These are phyloP conservation scores for Caenorhabditis brenneri DNA, from an alignment of 1,140 invertebrate species.

Conservation along the genomic window DNA sequence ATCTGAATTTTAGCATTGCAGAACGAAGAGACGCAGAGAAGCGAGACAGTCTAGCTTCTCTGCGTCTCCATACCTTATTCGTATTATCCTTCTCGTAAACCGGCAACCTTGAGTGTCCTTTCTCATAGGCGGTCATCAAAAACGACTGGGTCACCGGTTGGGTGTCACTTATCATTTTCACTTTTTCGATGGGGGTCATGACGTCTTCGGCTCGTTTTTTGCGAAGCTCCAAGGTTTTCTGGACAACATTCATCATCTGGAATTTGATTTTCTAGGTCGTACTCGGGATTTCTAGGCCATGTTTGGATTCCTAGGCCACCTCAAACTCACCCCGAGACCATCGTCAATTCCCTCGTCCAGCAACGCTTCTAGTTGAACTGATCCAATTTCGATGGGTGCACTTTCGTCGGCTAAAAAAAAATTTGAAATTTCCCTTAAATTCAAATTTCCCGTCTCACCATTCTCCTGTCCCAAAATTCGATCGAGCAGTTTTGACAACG, in stretches of 20 bases:
- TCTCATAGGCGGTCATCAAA: neutral
- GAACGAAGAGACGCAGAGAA: too few species aligned
- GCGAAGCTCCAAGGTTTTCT: neutral
- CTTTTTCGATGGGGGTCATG: neutral
- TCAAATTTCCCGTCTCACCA: neutral
- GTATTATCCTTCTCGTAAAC: neutral
- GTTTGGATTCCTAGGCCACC: too few species aligned
- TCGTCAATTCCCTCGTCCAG: neutral
- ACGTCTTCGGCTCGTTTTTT: neutral
- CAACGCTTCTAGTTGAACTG: neutral
- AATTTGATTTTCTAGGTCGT: neutral
- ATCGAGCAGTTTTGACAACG: neutral
- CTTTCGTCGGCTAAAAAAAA: neutral
- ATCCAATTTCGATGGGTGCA: neutral
- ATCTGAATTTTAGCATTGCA: neutral
- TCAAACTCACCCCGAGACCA: neutral
- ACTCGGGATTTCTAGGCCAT: neutral
- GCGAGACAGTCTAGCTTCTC: too few species aligned
- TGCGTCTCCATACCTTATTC: neutral
- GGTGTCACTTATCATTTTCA: slow-evolving; percentile 1
- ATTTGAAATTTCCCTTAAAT: too few species aligned
- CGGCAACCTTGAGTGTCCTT: neutral
- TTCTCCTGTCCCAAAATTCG: neutral
- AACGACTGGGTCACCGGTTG: neutral
- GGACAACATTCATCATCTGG: neutral